A percentile compares a stretch with the other conserved stretches of the same genome.
Conservation (phyloP, 2,113 vertebrate genomes). For the Pardalotus punctatus region DNA sequence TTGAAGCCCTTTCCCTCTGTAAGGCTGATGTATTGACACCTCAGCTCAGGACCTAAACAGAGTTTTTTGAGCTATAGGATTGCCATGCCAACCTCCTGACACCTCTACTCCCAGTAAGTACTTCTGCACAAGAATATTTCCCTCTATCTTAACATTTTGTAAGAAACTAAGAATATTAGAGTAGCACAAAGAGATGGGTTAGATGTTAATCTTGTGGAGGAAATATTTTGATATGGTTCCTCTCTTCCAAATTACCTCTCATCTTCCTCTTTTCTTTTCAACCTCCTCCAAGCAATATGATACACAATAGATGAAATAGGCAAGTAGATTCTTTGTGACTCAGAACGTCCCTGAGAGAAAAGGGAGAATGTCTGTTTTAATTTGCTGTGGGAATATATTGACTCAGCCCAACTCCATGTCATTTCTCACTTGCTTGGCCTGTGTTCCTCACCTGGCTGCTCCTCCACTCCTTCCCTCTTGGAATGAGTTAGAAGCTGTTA, state of each 20-base stretch:
- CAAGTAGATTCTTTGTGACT: slow-evolving; percentile 55
- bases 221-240: slow-evolving; percentile 57
- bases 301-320: slow-evolving; percentile 49
- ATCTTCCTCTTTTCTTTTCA: slow-evolving; percentile 41
- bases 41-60: not conserved
- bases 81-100: not conserved
- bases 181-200: slow-evolving; percentile 13
- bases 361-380: not conserved
- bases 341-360: slow-evolving; percentile 27
- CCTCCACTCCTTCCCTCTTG: not conserved
- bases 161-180: slow-evolving; percentile 10
- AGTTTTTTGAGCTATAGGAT: not conserved
- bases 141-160: not conserved
- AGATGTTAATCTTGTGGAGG: slow-evolving; percentile 18
- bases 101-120: not conserved
- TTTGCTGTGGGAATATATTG: not conserved
- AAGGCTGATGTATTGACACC: not conserved
- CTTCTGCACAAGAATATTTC: not conserved
- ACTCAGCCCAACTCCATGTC: not conserved
- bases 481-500: not conserved
- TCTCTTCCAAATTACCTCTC: slow-evolving; percentile 43
- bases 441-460: not conserved
- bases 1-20: not conserved
- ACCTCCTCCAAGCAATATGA: slow-evolving; percentile 36
- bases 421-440: not conserved